Conservation (phyloP, 2,797 vertebrate species). For the Gallinago stenura region DNA sequence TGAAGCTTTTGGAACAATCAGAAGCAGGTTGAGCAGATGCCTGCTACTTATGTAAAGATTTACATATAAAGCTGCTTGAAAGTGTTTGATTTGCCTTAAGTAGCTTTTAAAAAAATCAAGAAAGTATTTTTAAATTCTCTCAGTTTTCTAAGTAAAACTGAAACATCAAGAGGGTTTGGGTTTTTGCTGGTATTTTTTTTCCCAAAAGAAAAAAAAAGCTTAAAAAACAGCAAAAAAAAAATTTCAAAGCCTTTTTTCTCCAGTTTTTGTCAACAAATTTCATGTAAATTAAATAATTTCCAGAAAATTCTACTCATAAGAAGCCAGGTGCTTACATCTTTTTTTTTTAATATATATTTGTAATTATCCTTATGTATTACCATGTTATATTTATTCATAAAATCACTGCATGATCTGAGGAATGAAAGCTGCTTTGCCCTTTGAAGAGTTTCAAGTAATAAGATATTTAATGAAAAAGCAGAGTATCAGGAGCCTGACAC, state of each 20-base stretch:
- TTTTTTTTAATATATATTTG: not conserved
- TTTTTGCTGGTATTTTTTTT: not conserved
- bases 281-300: conserved; percentile 24
- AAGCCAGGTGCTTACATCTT: not conserved
- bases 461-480: conserved; percentile 45
- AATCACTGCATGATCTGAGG: conserved; percentile 21
- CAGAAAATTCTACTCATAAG: not conserved
- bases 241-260: conserved; percentile 11
- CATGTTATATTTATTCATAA: conserved; percentile 48
- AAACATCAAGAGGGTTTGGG: not conserved
- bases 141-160: not conserved
- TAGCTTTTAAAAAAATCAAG: not conserved
- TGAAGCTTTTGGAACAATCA: conserved; percentile 1
- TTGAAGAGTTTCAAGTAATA: conserved; percentile 48
- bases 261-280: conserved; percentile 2
- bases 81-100: conserved; percentile 6
- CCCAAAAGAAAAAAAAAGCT: not conserved
- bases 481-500: conserved; percentile 19
- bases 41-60: not conserved
- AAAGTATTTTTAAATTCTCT: not conserved
- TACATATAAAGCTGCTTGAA: not conserved
- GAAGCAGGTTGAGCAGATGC: not conserved
- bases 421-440: conserved; percentile 45
- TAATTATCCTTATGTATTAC: conserved; percentile 29
- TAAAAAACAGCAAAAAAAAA: not conserved